These are phyloP conservation scores for Thereva unica DNA, from an alignment of 2,888 invertebrate genomes.

Conservation along the genomic window DNA sequence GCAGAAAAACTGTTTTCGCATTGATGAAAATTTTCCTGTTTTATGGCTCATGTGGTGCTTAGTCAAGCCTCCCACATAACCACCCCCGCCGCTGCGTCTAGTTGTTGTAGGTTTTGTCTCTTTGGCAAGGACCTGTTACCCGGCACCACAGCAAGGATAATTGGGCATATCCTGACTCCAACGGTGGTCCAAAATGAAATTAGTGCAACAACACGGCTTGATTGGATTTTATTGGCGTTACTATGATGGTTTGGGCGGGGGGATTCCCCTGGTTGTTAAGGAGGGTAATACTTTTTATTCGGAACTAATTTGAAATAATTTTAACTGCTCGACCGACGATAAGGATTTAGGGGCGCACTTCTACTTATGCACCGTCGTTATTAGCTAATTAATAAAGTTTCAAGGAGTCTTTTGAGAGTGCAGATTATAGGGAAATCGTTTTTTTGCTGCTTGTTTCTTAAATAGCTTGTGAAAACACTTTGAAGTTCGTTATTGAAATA, in stretches of 20 bases:
- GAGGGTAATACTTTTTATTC: too few species aligned
- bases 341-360: too few species aligned
- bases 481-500: too few species aligned
- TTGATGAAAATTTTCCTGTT: slow-evolving; percentile 30
- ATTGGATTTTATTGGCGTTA: slow-evolving; percentile 34
- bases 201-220: slow-evolving; percentile 10
- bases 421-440: too few species aligned
- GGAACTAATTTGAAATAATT: too few species aligned
- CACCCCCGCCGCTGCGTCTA: neutral
- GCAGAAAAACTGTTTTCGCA: slow-evolving; percentile 17
- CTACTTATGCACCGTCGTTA: too few species aligned
- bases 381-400: too few species aligned
- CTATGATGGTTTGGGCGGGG: neutral
- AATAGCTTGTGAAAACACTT: too few species aligned
- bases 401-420: too few species aligned
- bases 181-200: slow-evolving; percentile 20
- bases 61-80: neutral
- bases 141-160: slow-evolving; percentile 17
- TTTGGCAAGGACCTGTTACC: neutral
- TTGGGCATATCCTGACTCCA: slow-evolving; percentile 19
- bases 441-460: too few species aligned
- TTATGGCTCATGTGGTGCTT: slow-evolving; percentile 18
- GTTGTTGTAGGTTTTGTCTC: slow-evolving; percentile 4
- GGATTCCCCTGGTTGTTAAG: too few species aligned
- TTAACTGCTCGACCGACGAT: too few species aligned